These are phyloP conservation scores for Carettochelys insculpta DNA, from an alignment of 2,113 vertebrate genomes.

Conservation along the genomic window DNA sequence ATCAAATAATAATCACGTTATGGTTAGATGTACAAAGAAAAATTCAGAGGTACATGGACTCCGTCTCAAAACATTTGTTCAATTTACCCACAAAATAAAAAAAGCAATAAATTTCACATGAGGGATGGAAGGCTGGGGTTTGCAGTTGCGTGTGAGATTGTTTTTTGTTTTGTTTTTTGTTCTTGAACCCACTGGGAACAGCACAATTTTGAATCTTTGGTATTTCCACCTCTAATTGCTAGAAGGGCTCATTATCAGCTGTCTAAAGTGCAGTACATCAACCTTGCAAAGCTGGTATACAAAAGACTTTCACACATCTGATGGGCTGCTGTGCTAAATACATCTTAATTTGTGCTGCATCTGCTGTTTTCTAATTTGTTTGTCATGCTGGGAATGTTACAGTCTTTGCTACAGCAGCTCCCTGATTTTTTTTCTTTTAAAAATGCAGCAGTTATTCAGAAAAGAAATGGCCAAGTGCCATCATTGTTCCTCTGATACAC, in stretches of 20 bases:
- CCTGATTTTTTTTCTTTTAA: conserved; percentile 66
- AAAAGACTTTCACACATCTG: conserved; percentile 84
- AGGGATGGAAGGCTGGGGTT: background rate
- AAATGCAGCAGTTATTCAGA: conserved; percentile 71
- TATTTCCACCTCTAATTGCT: conserved; percentile 83
- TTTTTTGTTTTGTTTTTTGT: background rate
- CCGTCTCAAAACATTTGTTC: conserved; percentile 63
- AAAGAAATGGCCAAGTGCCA: conserved; percentile 73
- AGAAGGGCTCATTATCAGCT: conserved; percentile 82
- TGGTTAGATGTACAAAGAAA: conserved; percentile 38
- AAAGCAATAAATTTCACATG: conserved; percentile 56
- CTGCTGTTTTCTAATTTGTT: conserved; percentile 87
- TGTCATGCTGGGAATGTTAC: conserved; percentile 81
- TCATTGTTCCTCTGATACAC: conserved; percentile 70
- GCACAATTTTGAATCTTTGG: conserved; percentile 75
- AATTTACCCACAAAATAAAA: conserved; percentile 12
- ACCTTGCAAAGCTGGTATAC: conserved; percentile 80
- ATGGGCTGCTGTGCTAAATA: conserved; percentile 86
- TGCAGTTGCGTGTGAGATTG: background rate
- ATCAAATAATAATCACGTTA: conserved; percentile 51
- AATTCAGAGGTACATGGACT: conserved; percentile 24
- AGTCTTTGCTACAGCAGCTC: conserved; percentile 76
- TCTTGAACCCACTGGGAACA: conserved; percentile 59
- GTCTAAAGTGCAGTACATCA: conserved; percentile 82
- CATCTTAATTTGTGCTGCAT: conserved; percentile 89